Base-by-base conservation (phyloP, 2,113 vertebrate genomes). In the Scartelaos histophorus region DNA sequence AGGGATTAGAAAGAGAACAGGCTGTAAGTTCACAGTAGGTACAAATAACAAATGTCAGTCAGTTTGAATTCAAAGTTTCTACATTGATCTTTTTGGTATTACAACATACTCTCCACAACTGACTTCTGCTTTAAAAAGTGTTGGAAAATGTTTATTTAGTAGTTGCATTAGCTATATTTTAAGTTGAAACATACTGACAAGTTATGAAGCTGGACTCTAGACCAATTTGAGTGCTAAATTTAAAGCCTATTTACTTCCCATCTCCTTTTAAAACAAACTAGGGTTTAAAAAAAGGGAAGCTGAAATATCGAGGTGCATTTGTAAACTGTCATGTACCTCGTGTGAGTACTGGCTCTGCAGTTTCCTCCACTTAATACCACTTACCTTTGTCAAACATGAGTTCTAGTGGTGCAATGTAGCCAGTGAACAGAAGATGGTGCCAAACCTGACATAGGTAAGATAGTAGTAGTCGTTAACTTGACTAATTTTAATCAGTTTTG, bases 401-500 rank as follows among this genome's bases (percentile, higher is more conserved):
- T 19, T 11, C 67, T 24, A 66, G 11, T 13, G 5, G 21, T 89
- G 85, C 56, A 88, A 68, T 87, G 80, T 71, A 10, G 56, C 56
- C 43, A 82, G 46, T 69, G 56, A 88, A 83, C 92, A 93, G 88
- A 22, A 93, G 92, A 90, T 86, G 91, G 90, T 75, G 91, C 92
- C 92, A 93, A 81, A 93, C 67, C 9, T 46, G 83, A 76, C 75
- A 53, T 21, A 58, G 49, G n/a, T 70, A 64, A 24, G 3, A 17
- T 45, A 43, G 38, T 43, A 43, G 7, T 29, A 25, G 25, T 16
- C 29, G 12, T 60, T 13, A 60, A 60, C 22, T 15, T 16, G 16
- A 49, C 47, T 17, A 10, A 43, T 43, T 43, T 7, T 2, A 43
- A 19, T 51, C 47, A 17, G 19, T 4, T 4, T 16, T 51, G 47